These are phyloP conservation scores for Momotus momota DNA, from an alignment of 2,797 vertebrate genomes.

Conservation along the genomic window DNA sequence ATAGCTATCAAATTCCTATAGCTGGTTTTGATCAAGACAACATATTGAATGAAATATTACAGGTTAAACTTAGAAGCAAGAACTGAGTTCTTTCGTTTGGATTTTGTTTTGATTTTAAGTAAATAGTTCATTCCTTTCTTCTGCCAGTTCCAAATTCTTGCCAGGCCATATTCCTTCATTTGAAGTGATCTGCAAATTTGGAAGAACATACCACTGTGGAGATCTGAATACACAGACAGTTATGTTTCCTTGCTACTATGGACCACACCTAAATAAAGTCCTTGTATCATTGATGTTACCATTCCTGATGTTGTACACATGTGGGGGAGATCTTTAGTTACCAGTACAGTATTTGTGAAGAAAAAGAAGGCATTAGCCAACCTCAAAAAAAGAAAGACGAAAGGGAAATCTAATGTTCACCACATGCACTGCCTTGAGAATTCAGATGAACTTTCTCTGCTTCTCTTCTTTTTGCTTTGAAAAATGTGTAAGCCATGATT, in stretches of 20 bases:
- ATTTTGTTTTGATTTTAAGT: neutral
- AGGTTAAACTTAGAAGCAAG: neutral
- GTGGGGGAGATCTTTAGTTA: neutral
- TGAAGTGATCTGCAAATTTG: neutral
- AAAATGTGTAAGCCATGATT: constrained; percentile 24
- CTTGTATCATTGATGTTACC: neutral
- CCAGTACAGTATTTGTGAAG: neutral
- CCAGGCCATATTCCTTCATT: neutral
- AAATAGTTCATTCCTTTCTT: neutral
- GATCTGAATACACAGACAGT: neutral
- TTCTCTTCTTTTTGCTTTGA: constrained; percentile 26
- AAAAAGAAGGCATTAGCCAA: constrained; percentile 9
- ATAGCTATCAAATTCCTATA: neutral
- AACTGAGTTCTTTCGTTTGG: neutral
- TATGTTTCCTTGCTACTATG: neutral
- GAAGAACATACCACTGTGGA: neutral
- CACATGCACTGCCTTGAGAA: constrained; percentile 54
- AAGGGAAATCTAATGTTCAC: neutral
- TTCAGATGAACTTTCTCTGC: constrained; percentile 34
- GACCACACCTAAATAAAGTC: neutral
- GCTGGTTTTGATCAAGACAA: neutral
- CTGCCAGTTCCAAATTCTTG: neutral
- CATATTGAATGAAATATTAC: neutral
- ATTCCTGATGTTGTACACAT: neutral
- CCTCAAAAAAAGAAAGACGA: neutral